Percentiles rank a stretch among this genome's conserved stretches.
These are phyloP conservation scores for Tetragonisca angustula DNA, from an alignment of 2,888 invertebrate species.

Conservation along the genomic window DNA sequence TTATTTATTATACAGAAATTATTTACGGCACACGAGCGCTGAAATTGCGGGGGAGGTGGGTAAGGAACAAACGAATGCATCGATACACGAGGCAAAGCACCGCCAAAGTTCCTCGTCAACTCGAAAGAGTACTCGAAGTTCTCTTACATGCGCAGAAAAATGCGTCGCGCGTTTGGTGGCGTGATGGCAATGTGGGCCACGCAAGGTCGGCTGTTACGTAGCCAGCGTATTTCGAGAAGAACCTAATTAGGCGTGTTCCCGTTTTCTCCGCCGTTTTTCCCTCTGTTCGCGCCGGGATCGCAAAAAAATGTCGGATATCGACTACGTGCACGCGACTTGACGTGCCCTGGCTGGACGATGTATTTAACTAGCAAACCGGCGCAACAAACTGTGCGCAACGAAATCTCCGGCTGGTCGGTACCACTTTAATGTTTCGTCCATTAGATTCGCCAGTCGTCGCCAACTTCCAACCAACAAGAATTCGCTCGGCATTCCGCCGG, in stretches of 20 bases:
- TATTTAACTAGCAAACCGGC: slow-evolving; percentile 11
- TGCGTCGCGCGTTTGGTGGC: slow-evolving; percentile 36
- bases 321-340: slow-evolving; percentile 51
- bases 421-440: slow-evolving; percentile 14
- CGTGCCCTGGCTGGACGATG: slow-evolving; percentile 30
- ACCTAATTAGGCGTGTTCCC: slow-evolving; percentile 54
- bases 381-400: slow-evolving; percentile 8
- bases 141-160: slow-evolving; percentile 35
- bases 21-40: too few relatives aligned
- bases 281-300: neutral
- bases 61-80: too few relatives aligned
- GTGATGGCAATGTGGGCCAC: slow-evolving; percentile 42
- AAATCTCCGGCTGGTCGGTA: slow-evolving; percentile 36
- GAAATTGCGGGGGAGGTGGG: too few relatives aligned
- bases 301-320: slow-evolving; percentile 41
- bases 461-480: neutral
- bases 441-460: neutral
- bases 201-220: slow-evolving; percentile 54
- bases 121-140: slow-evolving; percentile 17
- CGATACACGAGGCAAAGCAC: neutral
- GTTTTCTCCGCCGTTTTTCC: slow-evolving; percentile 9
- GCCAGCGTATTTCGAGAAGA: slow-evolving; percentile 53
- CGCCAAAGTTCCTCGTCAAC: neutral
- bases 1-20: too few relatives aligned
- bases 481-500: neutral